phyloP scores from a whole-genome alignment of 1,140 invertebrate species.

The Drosophila fuyamai region DNA sequence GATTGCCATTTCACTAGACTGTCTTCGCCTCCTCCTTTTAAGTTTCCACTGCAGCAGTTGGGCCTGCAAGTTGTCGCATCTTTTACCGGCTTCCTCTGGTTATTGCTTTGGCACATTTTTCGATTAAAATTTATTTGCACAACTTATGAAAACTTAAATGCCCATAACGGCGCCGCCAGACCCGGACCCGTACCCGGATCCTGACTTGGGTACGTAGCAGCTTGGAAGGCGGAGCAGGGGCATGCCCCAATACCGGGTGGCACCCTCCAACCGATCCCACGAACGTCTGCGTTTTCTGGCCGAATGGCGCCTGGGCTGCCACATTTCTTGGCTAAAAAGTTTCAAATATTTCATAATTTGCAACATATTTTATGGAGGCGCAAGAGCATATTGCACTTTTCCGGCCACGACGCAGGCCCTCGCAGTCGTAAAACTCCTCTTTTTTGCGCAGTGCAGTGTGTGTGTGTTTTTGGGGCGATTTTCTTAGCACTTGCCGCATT shows the following conservation, averaged over 20 bases:
- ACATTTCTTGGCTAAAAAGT: constrained; percentile 61
- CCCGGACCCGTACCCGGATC: background rate
- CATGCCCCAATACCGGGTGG: too few relatives aligned
- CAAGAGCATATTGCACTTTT: constrained; percentile 55
- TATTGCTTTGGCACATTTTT: constrained; percentile 76
- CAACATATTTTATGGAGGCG: constrained; percentile 73
- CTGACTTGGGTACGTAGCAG: background rate
- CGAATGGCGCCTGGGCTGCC: constrained; percentile 33
- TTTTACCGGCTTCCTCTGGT: constrained; percentile 20
- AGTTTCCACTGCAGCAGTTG: constrained; percentile 16
- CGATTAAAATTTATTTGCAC: constrained; percentile 81
- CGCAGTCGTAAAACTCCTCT: background rate
- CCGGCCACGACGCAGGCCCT: constrained; percentile 2
- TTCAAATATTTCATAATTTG: constrained; percentile 82
- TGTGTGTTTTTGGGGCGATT: constrained; percentile 4
- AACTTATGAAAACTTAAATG: constrained; percentile 82
- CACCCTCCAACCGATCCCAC: background rate
- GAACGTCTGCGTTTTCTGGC: constrained; percentile 4
- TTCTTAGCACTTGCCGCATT: constrained; percentile 8
- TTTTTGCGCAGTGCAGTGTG: background rate
- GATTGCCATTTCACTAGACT: constrained; percentile 25
- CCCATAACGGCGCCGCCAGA: constrained; percentile 62
- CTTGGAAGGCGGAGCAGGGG: background rate
- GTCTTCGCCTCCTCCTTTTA: background rate
- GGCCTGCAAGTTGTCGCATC: constrained; percentile 33